A percentile compares a stretch with the other conserved stretches of the same genome.
Conservation (phyloP, 2,113 vertebrate species). For the Heterotilapia buettikoferi region DNA sequence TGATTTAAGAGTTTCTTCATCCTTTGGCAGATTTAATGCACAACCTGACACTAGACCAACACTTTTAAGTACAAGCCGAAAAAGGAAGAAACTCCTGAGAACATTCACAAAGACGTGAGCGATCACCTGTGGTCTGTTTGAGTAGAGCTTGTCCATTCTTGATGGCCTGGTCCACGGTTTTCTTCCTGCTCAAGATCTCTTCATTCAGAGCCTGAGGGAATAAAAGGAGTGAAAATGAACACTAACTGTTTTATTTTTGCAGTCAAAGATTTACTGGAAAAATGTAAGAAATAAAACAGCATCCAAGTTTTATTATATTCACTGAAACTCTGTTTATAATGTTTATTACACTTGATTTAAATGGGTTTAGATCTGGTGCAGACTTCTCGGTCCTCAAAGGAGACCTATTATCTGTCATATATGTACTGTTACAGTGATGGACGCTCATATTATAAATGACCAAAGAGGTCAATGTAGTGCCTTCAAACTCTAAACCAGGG, state of each 20-base stretch:
- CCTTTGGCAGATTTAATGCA: not conserved
- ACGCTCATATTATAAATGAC: not conserved
- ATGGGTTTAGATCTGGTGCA: rapidly evolving
- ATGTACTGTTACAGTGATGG: not conserved
- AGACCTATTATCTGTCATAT: not conserved
- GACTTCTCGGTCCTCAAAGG: not conserved
- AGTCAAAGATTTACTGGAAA: not conserved
- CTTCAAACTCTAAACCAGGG: not conserved
- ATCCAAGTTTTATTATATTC: not conserved
- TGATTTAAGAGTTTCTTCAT: not conserved
- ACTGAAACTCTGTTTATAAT: not conserved
- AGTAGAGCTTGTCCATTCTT: conserved; percentile 95
- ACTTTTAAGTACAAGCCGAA: not conserved
- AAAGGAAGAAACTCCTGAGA: no score
- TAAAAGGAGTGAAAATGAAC: not conserved
- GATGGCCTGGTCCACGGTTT: conserved; percentile 96
- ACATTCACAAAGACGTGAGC: not conserved
- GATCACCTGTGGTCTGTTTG: conserved; percentile 94
- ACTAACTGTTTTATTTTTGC: not conserved
- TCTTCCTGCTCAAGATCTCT: conserved; percentile 94
- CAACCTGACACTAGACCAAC: not conserved
- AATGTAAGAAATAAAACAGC: not conserved
- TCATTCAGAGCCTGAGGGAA: conserved; percentile 84
- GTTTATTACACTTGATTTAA: not conserved
- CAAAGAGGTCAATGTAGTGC: not conserved